Percentiles rank a stretch among this genome's conserved stretches.
phyloP scores from a whole-genome alignment of 2,888 invertebrate genomes.

The Drosophila mimica region DNA sequence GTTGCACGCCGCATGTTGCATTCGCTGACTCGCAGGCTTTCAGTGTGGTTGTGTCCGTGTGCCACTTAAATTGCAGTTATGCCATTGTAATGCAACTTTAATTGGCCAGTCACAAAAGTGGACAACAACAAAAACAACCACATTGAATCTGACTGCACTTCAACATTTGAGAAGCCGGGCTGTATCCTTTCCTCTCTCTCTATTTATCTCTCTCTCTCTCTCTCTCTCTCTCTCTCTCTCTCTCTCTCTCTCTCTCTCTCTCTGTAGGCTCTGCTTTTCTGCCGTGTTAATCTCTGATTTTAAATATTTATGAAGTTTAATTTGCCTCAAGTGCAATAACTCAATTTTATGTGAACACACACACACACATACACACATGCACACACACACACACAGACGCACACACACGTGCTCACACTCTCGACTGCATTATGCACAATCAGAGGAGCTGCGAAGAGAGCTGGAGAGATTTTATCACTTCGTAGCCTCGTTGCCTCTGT shows the following conservation, averaged over 20 bases:
- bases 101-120: slow-evolving; percentile 60
- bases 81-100: slow-evolving; percentile 78
- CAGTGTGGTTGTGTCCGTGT: slow-evolving; percentile 51
- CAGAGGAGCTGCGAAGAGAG: slow-evolving; percentile 29
- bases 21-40: slow-evolving; percentile 41
- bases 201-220: slow-evolving; percentile 6
- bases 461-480: slow-evolving; percentile 58
- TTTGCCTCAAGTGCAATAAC: slow-evolving; percentile 84
- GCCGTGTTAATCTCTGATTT: slow-evolving; percentile 84
- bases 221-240: slow-evolving; percentile 21
- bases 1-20: slow-evolving; percentile 51
- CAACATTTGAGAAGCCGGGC: slow-evolving; percentile 25
- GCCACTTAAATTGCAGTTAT: slow-evolving; percentile 79
- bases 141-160: slow-evolving; percentile 24
- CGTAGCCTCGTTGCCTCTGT: slow-evolving; percentile 11
- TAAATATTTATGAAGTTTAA: slow-evolving; percentile 84
- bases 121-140: slow-evolving; percentile 44
- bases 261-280: slow-evolving; percentile 39
- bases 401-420: slow-evolving; percentile 10
- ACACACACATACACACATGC: slow-evolving; percentile 26
- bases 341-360: slow-evolving; percentile 79
- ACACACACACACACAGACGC: background rate
- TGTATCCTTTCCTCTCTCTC: slow-evolving; percentile 13
- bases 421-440: slow-evolving; percentile 59
- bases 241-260: slow-evolving; percentile 4